Conservation (phyloP, 2,888 invertebrate species). For the Drosophila quinaria region DNA sequence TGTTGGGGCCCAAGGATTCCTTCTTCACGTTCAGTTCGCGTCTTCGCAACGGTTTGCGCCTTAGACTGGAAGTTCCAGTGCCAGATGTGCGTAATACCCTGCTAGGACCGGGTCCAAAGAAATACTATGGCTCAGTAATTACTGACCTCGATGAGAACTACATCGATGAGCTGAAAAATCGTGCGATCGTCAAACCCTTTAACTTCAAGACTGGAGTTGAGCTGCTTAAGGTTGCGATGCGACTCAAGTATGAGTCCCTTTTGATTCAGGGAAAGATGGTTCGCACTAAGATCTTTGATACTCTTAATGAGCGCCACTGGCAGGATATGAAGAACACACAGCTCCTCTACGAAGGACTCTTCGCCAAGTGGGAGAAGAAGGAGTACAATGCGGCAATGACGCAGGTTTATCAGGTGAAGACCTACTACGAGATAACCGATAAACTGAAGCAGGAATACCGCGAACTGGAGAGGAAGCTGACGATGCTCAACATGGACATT, state of each 20-base stretch:
- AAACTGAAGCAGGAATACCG: slow-evolving; percentile 71
- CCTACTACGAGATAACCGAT: slow-evolving; percentile 83
- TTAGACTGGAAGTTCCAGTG: slow-evolving; percentile 81
- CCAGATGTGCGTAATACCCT: slow-evolving; percentile 70
- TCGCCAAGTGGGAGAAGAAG: slow-evolving; percentile 84
- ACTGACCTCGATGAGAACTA: slow-evolving; percentile 85
- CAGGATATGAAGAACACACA: slow-evolving; percentile 75
- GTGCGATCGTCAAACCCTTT: slow-evolving; percentile 78
- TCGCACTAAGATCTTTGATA: slow-evolving; percentile 81
- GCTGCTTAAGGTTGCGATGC: slow-evolving; percentile 80
- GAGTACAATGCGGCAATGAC: slow-evolving; percentile 83
- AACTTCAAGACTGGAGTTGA: slow-evolving; percentile 78
- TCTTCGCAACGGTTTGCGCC: slow-evolving; percentile 79
- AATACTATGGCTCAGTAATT: slow-evolving; percentile 77
- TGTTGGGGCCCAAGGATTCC: slow-evolving; percentile 76
- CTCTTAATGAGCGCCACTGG: slow-evolving; percentile 80
- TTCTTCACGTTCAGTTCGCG: slow-evolving; percentile 84
- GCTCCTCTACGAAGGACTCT: slow-evolving; percentile 77
- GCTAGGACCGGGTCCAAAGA: slow-evolving; percentile 69
- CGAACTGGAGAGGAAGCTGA: slow-evolving; percentile 70
- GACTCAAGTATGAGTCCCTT: slow-evolving; percentile 83
- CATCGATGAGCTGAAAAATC: slow-evolving; percentile 81
- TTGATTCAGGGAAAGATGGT: slow-evolving; percentile 84
- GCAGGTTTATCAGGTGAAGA: slow-evolving; percentile 81
- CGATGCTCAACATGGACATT: slow-evolving; percentile 84